phyloP scores from a whole-genome alignment of 1,140 invertebrate genomes.

The Acromyrmex heyeri region DNA sequence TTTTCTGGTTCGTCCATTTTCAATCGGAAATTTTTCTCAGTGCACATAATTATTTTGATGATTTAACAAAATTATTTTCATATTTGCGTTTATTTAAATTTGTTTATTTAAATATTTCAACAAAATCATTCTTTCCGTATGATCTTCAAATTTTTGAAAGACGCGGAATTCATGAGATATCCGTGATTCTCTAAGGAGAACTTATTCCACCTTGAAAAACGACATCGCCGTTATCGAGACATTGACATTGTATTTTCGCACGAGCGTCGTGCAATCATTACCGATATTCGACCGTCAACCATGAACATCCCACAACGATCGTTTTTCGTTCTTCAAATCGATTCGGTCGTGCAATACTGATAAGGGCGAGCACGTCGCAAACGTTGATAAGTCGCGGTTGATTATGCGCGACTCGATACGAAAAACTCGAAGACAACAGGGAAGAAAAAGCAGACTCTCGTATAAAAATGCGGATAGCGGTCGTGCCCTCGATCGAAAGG shows the following conservation, averaged over 20 bases:
- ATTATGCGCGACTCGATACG: not conserved
- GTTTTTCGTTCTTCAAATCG: not conserved
- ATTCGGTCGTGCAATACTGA: not conserved
- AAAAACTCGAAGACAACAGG: not conserved
- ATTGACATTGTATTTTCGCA: not conserved
- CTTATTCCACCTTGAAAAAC: not conserved
- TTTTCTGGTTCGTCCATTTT: too few species aligned
- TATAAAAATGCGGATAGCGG: not conserved
- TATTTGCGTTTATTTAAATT: too few species aligned
- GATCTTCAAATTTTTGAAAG: not conserved
- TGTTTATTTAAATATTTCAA: too few species aligned
- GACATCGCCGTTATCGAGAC: not conserved
- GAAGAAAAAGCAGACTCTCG: not conserved
- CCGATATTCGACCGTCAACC: not conserved
- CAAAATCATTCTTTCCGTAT: not conserved
- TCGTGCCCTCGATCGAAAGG: slow-evolving; percentile 27
- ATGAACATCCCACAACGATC: not conserved
- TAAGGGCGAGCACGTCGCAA: slow-evolving; percentile 9
- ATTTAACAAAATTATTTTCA: too few species aligned
- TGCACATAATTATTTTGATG: too few species aligned
- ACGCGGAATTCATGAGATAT: not conserved
- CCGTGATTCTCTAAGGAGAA: not conserved
- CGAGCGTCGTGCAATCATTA: not conserved
- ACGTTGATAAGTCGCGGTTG: not conserved
- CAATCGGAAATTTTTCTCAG: too few species aligned